Percentiles rank a stretch among this genome's conserved stretches.
Evolutionary conservation across 2,888 invertebrate genomes (phyloP).

Genomic region (Scaptomyza cyrtandrae): DNA sequence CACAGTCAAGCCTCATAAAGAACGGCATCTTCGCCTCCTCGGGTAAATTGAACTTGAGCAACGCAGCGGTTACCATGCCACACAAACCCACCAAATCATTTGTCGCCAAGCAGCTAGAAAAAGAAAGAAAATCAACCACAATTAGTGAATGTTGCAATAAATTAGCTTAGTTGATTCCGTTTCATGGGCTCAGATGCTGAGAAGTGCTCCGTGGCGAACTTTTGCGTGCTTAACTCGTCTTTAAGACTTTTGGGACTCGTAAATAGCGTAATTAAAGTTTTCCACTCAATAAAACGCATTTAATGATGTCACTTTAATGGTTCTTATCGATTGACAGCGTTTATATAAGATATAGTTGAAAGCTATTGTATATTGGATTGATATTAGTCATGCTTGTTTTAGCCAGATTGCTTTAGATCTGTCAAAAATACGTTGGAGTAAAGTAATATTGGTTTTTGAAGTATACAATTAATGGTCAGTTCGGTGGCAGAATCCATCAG

Average conservation of each 20-base stretch:
- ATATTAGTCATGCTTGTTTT: neutral
- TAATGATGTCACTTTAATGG: conserved; percentile 43
- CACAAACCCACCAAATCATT: conserved; percentile 92
- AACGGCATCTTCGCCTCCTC: conserved; percentile 75
- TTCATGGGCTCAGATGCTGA: neutral
- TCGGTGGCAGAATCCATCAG: conserved; percentile 8
- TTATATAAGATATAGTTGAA: neutral
- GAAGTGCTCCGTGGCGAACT: conserved; percentile 16
- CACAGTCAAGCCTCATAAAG: conserved; percentile 82
- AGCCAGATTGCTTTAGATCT: conserved; percentile 17
- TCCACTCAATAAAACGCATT: conserved; percentile 44
- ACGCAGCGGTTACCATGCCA: conserved; percentile 90
- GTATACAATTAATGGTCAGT: neutral
- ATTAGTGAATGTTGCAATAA: conserved; percentile 45
- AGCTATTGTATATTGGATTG: neutral
- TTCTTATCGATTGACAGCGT: conserved; percentile 32
- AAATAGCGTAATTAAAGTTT: conserved; percentile 61
- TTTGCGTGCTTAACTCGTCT: neutral
- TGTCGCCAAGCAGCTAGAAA: conserved; percentile 87
- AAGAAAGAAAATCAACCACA: no score
- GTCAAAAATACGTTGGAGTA: neutral
- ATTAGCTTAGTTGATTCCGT: conserved; percentile 31
- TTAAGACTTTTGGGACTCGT: conserved; percentile 27
- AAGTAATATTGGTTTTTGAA: no score
- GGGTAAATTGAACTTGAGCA: conserved; percentile 85